phyloP scores from a whole-genome alignment of 2,113 vertebrate genomes.

The Alosa alosa region DNA sequence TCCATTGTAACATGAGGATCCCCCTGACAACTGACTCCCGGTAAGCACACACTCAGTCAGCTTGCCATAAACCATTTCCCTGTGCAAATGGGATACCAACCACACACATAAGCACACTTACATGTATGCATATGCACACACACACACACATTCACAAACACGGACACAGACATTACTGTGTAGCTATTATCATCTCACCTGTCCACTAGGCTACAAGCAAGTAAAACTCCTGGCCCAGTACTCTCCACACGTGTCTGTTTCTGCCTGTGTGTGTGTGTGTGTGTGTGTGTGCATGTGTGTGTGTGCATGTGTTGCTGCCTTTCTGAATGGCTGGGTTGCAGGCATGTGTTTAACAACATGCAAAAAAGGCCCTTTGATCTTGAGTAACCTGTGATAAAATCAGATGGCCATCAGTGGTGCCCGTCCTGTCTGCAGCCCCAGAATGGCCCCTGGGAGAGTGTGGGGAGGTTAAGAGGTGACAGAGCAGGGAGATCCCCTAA shows the following conservation, averaged over 20 bases:
- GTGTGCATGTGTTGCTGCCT: neutral
- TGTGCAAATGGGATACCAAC: slow-evolving; percentile 44
- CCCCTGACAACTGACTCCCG: slow-evolving; percentile 35
- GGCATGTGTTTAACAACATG: neutral
- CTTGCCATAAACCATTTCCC: slow-evolving; percentile 38
- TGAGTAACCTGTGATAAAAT: neutral
- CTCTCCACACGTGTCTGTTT: neutral
- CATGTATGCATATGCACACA: neutral
- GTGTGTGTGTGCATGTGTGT: neutral
- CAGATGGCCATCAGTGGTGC: neutral
- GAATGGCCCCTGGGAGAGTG: neutral
- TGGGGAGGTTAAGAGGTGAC: neutral
- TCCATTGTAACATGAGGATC: slow-evolving; percentile 42
- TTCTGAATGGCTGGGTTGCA: neutral
- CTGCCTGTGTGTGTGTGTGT: neutral
- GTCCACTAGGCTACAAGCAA: neutral
- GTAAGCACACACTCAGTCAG: slow-evolving; percentile 44
- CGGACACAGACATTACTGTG: neutral
- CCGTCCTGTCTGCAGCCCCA: neutral
- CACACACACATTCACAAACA: neutral
- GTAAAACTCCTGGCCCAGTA: neutral
- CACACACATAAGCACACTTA: neutral
- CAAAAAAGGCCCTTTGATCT: neutral
- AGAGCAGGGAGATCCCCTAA: no score
- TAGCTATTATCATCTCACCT: neutral